Base-by-base conservation (phyloP, 2,888 invertebrate genomes). In the Lutraria lutraria region DNA sequence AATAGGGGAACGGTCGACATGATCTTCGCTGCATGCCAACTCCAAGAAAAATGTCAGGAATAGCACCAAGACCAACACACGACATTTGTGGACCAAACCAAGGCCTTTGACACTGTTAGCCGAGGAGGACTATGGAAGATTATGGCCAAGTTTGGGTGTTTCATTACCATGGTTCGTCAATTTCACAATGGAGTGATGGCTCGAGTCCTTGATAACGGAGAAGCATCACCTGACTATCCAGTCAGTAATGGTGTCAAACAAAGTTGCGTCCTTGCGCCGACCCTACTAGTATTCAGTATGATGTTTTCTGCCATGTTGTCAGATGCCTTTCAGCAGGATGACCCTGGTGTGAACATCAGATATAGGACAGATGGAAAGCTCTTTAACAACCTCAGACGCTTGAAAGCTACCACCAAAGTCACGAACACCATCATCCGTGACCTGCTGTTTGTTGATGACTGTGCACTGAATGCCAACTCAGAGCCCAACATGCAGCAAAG, bases 31-130 rank as follows among this genome's bases (percentile, higher is more conserved):
- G 68, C 84, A 13, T n/a, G 81, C 4, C 90, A 91, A 86, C 81
- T 90, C 16, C 87, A 90, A 76, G 88, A 90, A 53, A 89, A 92
- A 60, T 89, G 84, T 84, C 85, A 84, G 68, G 85, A 52, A 63
- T 25, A 82, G 34, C 81, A 34, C 81, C 85, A 84, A 79, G 85
- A 52, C 81, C 52, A 82, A n/a, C 81, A 34, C 81, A 56, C 63
- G 0, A 81, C 68, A 15, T 52, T 60, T 63, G 63, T 86, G 1
- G 81, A 63, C 34, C 81, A 81, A 1, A 43, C 86, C 34, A 87
- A 82, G n/a, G 82, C 87, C 0, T 87, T 86, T 34, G 86, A 86
- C 34, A 79, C 56, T 25, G 86, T 81, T 8, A 86, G 86, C 53
- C 29, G 81, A 16, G 60, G 53, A n/a, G 80, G 80, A 25, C 31